Percentiles rank a stretch among this genome's conserved stretches.
Conservation (phyloP, 2,797 vertebrate genomes). For the Esox masquinongy region DNA sequence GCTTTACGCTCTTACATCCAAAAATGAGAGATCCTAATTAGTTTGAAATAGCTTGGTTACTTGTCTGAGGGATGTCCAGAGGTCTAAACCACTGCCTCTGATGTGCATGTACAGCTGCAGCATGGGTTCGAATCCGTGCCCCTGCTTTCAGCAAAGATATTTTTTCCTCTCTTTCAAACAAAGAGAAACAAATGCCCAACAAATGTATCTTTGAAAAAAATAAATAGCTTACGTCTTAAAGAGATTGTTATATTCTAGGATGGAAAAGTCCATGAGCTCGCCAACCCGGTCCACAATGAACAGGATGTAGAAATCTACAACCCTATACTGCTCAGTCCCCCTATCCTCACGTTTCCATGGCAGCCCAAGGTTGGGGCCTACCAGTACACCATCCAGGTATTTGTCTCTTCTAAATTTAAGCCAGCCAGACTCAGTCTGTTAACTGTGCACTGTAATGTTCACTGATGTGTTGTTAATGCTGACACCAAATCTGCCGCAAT, state of each 20-base stretch:
- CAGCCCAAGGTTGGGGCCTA: slow-evolving; percentile 90
- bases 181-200: too few relatives aligned
- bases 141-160: too few relatives aligned
- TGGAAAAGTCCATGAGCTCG: slow-evolving; percentile 77
- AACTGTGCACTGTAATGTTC: background rate
- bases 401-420: background rate
- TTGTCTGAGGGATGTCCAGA: too few relatives aligned
- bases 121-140: too few relatives aligned
- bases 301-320: slow-evolving; percentile 94
- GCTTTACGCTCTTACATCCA: background rate
- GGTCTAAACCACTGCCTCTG: too few relatives aligned
- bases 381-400: slow-evolving; percentile 91
- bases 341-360: slow-evolving; percentile 94
- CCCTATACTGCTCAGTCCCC: slow-evolving; percentile 87
- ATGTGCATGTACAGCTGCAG: too few relatives aligned
- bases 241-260: slow-evolving; percentile 70
- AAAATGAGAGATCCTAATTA: background rate
- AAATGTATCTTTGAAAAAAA: too few relatives aligned
- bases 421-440: background rate
- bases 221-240: slow-evolving; percentile 15
- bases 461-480: background rate
- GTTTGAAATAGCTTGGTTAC: slow-evolving; percentile 4
- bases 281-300: slow-evolving; percentile 84
- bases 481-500: background rate
- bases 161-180: too few relatives aligned